phyloP scores from a whole-genome alignment of 1,140 invertebrate genomes.

The Leptopilina boulardi region DNA sequence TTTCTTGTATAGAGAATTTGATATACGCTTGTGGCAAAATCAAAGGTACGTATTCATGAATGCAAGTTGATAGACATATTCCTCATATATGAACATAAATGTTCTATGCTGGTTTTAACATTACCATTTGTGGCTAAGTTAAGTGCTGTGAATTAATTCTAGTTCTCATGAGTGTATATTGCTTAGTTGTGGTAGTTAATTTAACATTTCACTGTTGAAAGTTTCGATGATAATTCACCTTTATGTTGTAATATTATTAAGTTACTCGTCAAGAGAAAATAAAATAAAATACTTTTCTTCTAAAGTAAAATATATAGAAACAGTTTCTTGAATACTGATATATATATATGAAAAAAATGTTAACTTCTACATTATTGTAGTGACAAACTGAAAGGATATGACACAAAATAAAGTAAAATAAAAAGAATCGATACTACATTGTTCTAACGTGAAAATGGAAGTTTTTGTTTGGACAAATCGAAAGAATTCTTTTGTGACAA shows the following conservation, averaged over 20 bases:
- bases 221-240: neutral
- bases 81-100: slow-evolving; percentile 12
- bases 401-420: neutral
- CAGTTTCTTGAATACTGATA: neutral
- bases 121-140: slow-evolving; percentile 24
- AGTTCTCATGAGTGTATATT: neutral
- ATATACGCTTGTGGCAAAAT: neutral
- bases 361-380: neutral
- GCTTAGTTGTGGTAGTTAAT: neutral
- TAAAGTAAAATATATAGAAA: too few relatives aligned
- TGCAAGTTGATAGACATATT: slow-evolving; percentile 32
- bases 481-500: slow-evolving; percentile 24
- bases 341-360: neutral
- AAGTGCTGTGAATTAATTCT: slow-evolving; percentile 25
- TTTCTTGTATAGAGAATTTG: neutral
- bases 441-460: slow-evolving; percentile 6
- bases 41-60: slow-evolving; percentile 23
- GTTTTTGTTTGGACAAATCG: slow-evolving; percentile 9
- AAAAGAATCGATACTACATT: neutral
- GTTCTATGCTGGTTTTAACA: slow-evolving; percentile 23
- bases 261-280: neutral
- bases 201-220: neutral
- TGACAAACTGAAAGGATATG: neutral
- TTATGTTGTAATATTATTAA: neutral
- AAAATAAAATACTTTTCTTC: too few relatives aligned